Base-by-base conservation (phyloP, 1,140 invertebrate genomes). In the Tetranychus cinnabarinus region DNA sequence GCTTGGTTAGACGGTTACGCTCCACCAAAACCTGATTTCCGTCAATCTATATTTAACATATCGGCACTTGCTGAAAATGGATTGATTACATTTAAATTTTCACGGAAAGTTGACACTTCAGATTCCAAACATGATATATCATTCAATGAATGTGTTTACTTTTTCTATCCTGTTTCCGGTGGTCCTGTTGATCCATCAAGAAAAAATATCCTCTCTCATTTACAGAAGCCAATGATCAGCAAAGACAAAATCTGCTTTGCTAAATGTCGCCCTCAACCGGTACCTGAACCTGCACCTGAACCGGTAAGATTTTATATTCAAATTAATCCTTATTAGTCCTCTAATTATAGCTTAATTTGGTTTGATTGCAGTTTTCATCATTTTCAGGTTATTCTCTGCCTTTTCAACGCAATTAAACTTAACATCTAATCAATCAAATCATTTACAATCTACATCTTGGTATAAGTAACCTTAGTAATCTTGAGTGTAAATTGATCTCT, bases 131-230 rank as follows among this genome's bases (percentile, higher is more conserved):
- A 65, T 31, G 70, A 71, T 50, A 61, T 65, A n/a, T 62, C 65
- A 36, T 72, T 72, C 45, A 56, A 55, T 39, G 66, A 69, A 55
- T 72, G 70, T 61, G 65, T 68, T 50, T 62, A 70, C 52, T 68
- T 72, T 59, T 52, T 72, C 15, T 72, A 70, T 62, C 70, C 70
- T 8, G 68, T 72, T n/a, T 60, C 61, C 33, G 70, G 72, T 34
- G 72, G 72, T 50, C 42, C 63, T 5, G 61, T 62, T 39, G 62
- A 64, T 55, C 37, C 42, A n/a, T 15, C 46, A 33, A 58, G 56
- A 23, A 66, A 62, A 33, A 61, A 42, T 39, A 67, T 73, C 55
- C 45, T 46, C 15, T 66, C 66, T 35, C 72, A 72, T 61, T 56
- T 65, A 7, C 58, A 13, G 4, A 69, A 67, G 2, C 71, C 71